phyloP scores from a whole-genome alignment of 1,140 invertebrate species.

The Phthorimaea operculella region DNA sequence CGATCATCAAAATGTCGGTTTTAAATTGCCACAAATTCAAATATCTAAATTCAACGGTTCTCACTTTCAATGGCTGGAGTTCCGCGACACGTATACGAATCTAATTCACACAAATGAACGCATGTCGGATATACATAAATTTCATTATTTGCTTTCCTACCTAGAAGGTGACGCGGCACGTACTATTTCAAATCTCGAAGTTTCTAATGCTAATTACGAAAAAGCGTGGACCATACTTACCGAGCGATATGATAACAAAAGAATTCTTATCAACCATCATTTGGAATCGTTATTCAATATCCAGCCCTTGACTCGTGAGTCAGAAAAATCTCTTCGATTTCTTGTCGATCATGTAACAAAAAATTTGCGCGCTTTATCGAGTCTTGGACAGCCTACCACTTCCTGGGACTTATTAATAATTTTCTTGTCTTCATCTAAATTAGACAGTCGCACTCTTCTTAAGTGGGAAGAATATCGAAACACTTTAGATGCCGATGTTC shows the following conservation, averaged over 20 bases:
- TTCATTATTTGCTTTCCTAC: conserved; percentile 24
- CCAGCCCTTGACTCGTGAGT: conserved; percentile 17
- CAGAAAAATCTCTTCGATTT: conserved; percentile 18
- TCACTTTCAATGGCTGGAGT: conserved; percentile 32
- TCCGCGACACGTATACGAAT: conserved; percentile 30
- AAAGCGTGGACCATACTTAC: conserved; percentile 19
- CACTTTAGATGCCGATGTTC: conserved; percentile 13
- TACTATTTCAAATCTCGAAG: conserved; percentile 23
- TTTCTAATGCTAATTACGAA: conserved; percentile 21
- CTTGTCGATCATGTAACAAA: conserved; percentile 24
- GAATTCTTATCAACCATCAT: conserved; percentile 20
- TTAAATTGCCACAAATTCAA: conserved; percentile 29
- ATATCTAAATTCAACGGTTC: conserved; percentile 32
- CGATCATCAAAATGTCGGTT: conserved; percentile 10
- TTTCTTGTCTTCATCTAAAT: conserved; percentile 19
- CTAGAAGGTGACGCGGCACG: conserved; percentile 22
- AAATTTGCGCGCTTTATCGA: conserved; percentile 20
- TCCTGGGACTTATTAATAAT: conserved; percentile 24
- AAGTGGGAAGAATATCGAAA: conserved; percentile 24
- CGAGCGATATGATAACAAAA: conserved; percentile 23
- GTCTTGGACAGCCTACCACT: conserved; percentile 18
- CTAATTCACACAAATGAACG: conserved; percentile 25
- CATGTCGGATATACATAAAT: conserved; percentile 20
- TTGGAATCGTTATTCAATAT: conserved; percentile 21
- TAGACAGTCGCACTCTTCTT: conserved; percentile 14